Percentiles rank a stretch among this genome's conserved stretches.
These are phyloP conservation scores for Temnothorax rugatulus DNA, from an alignment of 2,888 invertebrate species.

Conservation along the genomic window DNA sequence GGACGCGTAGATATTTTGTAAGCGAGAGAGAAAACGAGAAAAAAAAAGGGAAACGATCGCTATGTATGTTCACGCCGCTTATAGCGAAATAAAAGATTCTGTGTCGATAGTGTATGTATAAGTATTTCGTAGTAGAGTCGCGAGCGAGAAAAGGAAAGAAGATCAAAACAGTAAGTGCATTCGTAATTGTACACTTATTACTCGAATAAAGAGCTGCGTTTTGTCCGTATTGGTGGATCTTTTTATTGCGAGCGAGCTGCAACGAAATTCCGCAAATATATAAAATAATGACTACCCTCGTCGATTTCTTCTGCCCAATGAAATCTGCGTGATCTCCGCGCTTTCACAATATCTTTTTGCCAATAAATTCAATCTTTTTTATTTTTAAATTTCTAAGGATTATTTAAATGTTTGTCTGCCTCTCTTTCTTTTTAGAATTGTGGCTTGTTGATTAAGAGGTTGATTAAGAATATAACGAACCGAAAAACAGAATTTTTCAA, in stretches of 20 bases:
- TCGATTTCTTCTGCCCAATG: neutral
- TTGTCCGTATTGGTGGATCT: conserved; percentile 51
- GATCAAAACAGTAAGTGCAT: conserved; percentile 55
- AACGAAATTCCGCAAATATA: neutral
- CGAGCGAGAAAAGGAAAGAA: conserved; percentile 7
- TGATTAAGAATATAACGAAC: too few relatives aligned
- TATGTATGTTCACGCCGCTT: conserved; percentile 83
- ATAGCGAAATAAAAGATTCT: conserved; percentile 83
- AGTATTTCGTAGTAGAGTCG: conserved; percentile 58
- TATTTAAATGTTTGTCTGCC: neutral
- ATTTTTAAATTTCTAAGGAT: neutral
- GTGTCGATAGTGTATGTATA: conserved; percentile 80
- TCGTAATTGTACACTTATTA: conserved; percentile 61
- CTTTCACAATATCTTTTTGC: neutral
- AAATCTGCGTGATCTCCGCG: neutral
- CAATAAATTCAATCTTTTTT: neutral
- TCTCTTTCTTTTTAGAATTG: too few relatives aligned
- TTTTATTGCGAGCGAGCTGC: conserved; percentile 22
- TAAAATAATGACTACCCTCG: neutral
- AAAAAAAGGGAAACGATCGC: conserved; percentile 75
- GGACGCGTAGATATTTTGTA: conserved; percentile 83
- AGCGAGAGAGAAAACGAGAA: conserved; percentile 77
- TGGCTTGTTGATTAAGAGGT: too few relatives aligned
- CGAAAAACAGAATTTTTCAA: too few relatives aligned
- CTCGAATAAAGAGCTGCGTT: conserved; percentile 64